Evolutionary conservation across 2,797 vertebrate genomes (phyloP).

Genomic region (Varecia variegata): DNA sequence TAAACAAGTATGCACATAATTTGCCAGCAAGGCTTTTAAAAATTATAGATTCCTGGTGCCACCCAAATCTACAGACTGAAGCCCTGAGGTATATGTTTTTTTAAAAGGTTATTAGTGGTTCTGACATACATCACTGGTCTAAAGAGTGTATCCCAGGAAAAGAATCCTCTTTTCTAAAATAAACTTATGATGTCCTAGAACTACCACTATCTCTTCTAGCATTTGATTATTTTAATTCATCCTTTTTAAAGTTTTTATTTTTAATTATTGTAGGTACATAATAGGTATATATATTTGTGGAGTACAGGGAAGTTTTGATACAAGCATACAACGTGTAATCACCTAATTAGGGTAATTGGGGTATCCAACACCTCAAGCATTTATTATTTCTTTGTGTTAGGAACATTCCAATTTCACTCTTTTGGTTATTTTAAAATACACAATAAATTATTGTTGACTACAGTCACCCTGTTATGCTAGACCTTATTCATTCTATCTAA

Average conservation of each 20-base stretch:
- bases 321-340: neutral
- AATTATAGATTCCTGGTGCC: neutral
- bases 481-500: neutral
- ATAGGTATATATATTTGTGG: neutral
- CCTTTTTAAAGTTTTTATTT: neutral
- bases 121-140: neutral
- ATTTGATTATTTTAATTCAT: neutral
- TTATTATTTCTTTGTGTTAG: neutral
- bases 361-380: neutral
- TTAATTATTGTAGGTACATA: neutral
- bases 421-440: neutral
- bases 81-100: neutral
- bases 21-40: neutral
- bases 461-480: neutral
- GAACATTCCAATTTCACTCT: neutral
- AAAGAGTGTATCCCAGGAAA: neutral
- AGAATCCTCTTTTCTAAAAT: constrained; percentile 31
- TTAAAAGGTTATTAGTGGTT: neutral
- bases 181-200: neutral
- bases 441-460: neutral
- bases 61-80: neutral
- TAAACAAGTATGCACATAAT: neutral
- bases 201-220: neutral
- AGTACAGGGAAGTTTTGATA: neutral
- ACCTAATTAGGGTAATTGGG: neutral